Conservation (phyloP, 2,888 invertebrate species). For the Lithophane leautieri region DNA sequence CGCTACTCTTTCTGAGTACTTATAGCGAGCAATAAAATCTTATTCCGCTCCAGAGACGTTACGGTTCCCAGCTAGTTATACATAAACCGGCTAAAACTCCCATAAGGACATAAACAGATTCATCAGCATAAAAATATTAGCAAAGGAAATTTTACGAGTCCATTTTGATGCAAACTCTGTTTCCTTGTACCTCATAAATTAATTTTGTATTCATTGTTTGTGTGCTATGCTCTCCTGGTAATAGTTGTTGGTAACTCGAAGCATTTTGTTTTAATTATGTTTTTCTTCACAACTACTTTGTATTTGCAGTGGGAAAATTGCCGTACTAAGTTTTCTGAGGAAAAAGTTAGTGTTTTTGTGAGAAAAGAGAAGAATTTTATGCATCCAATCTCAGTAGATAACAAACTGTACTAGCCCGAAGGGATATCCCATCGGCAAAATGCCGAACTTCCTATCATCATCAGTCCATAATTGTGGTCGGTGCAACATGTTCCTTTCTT, state of each 20-base stretch:
- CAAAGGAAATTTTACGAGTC: conserved; percentile 55
- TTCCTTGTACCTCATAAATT: conserved; percentile 62
- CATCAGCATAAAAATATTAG: conserved; percentile 62
- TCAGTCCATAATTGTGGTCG: too few relatives aligned
- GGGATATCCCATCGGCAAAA: not conserved
- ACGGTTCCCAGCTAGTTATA: conserved; percentile 18
- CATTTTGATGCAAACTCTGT: conserved; percentile 56
- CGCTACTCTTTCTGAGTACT: not conserved
- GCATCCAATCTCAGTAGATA: not conserved
- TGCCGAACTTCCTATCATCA: too few relatives aligned
- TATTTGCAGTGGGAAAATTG: conserved; percentile 35
- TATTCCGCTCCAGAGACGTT: conserved; percentile 34
- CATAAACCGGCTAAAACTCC: conserved; percentile 25
- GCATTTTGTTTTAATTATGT: conserved; percentile 64
- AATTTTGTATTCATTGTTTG: conserved; percentile 66
- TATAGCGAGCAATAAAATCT: conserved; percentile 40
- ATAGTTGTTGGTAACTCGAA: conserved; percentile 51
- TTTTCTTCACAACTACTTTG: conserved; percentile 58
- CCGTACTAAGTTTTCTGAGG: conserved; percentile 13
- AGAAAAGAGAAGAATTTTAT: not conserved
- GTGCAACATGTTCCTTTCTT: too few relatives aligned
- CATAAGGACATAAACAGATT: conserved; percentile 44
- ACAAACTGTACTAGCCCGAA: too few relatives aligned
- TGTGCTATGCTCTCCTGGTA: conserved; percentile 58
- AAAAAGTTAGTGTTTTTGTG: conserved; percentile 16